A percentile compares a stretch with the other conserved stretches of the same genome.
Conservation (phyloP, 2,888 invertebrate species). For the Priocnemis perturbator region DNA sequence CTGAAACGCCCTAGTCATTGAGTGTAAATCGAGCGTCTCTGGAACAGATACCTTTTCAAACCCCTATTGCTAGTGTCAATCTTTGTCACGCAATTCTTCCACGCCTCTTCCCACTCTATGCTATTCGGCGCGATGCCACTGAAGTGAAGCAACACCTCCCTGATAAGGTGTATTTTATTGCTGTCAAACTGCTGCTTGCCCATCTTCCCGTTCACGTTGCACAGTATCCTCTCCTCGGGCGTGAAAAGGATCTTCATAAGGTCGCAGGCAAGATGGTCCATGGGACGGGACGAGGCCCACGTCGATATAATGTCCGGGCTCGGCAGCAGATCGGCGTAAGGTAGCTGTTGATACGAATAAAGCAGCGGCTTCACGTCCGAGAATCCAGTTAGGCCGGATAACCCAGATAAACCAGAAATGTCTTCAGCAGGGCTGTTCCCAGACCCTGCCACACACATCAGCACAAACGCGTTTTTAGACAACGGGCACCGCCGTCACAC, state of each 20-base stretch:
- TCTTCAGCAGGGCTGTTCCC: slow-evolving; percentile 69
- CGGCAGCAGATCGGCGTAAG: slow-evolving; percentile 74
- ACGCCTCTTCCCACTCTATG: slow-evolving; percentile 74
- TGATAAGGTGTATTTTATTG: slow-evolving; percentile 74
- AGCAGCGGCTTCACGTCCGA: slow-evolving; percentile 68
- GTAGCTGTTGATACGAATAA: slow-evolving; percentile 74
- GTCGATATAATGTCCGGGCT: slow-evolving; percentile 73
- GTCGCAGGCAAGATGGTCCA: slow-evolving; percentile 75
- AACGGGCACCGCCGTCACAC: slow-evolving; percentile 42
- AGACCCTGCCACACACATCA: slow-evolving; percentile 69
- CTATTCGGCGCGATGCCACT: slow-evolving; percentile 72
- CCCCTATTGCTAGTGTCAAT: slow-evolving; percentile 76
- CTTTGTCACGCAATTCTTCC: slow-evolving; percentile 76
- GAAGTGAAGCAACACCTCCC: slow-evolving; percentile 74
- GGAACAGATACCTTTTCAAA: slow-evolving; percentile 74
- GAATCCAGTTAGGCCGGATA: slow-evolving; percentile 67
- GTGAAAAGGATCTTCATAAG: slow-evolving; percentile 76
- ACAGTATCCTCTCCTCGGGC: slow-evolving; percentile 74
- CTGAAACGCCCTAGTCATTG: slow-evolving; percentile 73
- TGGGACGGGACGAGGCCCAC: slow-evolving; percentile 74
- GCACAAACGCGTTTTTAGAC: slow-evolving; percentile 59
- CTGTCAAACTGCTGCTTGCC: slow-evolving; percentile 75
- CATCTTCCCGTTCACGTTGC: slow-evolving; percentile 76
- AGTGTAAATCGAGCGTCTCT: slow-evolving; percentile 69
- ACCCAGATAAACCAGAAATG: slow-evolving; percentile 68